A percentile compares a stretch with the other conserved stretches of the same genome.
phyloP scores from a whole-genome alignment of 2,888 invertebrate genomes.

The Mythimna pallens region DNA sequence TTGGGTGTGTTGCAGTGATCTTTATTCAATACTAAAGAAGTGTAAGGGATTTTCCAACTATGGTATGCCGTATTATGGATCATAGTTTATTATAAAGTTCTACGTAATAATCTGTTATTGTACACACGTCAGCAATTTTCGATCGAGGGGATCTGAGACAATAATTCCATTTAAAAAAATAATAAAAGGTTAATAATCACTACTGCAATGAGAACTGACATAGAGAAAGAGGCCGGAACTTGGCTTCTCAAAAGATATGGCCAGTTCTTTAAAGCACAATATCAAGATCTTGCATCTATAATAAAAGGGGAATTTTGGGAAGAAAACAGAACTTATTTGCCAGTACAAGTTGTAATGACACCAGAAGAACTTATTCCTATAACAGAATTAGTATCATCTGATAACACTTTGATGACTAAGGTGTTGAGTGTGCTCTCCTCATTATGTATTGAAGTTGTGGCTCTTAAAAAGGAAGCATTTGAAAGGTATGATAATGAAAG shows the following conservation, averaged over 20 bases:
- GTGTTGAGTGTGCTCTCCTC: slow-evolving; percentile 95
- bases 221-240: slow-evolving; percentile 85
- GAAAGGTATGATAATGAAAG: slow-evolving; percentile 82
- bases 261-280: slow-evolving; percentile 85
- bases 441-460: slow-evolving; percentile 94
- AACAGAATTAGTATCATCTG: slow-evolving; percentile 94
- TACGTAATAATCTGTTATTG: background rate
- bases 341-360: slow-evolving; percentile 79
- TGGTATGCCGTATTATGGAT: background rate
- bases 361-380: slow-evolving; percentile 92
- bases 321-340: slow-evolving; percentile 81
- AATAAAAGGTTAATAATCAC: background rate
- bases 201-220: slow-evolving; percentile 76
- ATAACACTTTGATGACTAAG: slow-evolving; percentile 95
- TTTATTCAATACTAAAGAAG: background rate
- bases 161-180: slow-evolving; percentile 3
- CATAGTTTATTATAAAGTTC: background rate
- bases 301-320: slow-evolving; percentile 72
- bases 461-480: slow-evolving; percentile 92
- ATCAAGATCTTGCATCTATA: slow-evolving; percentile 77
- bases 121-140: slow-evolving; percentile 20
- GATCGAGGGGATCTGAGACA: background rate
- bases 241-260: slow-evolving; percentile 84
- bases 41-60: background rate
- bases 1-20: background rate